Evolutionary conservation across 2,113 vertebrate species (phyloP), one percentile per base, ranked within the genome.

Genomic region (Misgurnus anguillicaudatus): DNA sequence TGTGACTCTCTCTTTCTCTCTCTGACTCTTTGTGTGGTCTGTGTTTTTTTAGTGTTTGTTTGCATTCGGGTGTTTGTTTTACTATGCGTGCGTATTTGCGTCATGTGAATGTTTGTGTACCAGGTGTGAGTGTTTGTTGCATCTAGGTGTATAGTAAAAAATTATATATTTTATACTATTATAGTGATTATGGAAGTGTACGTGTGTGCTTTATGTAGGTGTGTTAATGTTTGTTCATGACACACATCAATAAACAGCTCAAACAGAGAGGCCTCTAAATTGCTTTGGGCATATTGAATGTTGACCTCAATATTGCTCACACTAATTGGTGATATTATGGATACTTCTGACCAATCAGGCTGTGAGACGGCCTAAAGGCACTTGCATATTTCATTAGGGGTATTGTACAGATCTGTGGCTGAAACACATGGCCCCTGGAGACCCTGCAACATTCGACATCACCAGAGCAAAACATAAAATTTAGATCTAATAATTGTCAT

Each of bases 351-450:
- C 68, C 69, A 73, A 77, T 63, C 42, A 61, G 78, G 53, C 78
- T 74, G 57, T 64, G 69, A 78, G 83, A n/a, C 21, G 76, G 55
- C 87, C 87, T 84, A 69, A 6, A 16, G 81, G 85, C 82, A 90
- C 91, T 91, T 91, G 87, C 90, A 90, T 91, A 89, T 88, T 80
- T 90, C 86, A 88, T 89, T 89, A 83, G 79, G 85, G 89, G 61
- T 65, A 75, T 63, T 83, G 75, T 82, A 83, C 91, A 89, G 87
- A 89, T 91, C 75, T 75, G 75, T 86, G 73, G 78, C 83, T 85
- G 82, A 86, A 88, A 87, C 89, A 89, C 89, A 88, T 82, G 84
- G 88, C 89, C 81, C 66, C 69, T 71, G 65, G 64, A 77, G 78
- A 24, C 78, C 74, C 65, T 63, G 71, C 24, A 39, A 31, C 73